A percentile compares a stretch with the other conserved stretches of the same genome.
Conservation (phyloP, 1,140 invertebrate species). For the Lordiphosa clarofinis region DNA sequence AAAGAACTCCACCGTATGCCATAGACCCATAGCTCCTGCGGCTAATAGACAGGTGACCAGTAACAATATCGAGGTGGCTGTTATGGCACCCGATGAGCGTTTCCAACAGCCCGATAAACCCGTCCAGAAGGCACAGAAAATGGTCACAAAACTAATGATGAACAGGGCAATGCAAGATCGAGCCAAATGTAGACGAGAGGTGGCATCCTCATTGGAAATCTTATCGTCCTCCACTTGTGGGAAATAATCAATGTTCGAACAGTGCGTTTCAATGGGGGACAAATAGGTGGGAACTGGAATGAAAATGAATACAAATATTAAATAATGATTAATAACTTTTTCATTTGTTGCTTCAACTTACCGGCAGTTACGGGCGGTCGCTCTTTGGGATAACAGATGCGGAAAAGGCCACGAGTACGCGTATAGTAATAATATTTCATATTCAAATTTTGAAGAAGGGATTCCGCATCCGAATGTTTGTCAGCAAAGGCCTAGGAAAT, state of each 20-base stretch:
- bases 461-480: constrained; percentile 85
- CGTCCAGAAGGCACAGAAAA: constrained; percentile 96
- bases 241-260: constrained; percentile 96
- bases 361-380: constrained; percentile 86
- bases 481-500: constrained; percentile 84
- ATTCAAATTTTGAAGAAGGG: constrained; percentile 89
- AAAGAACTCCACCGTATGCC: constrained; percentile 97
- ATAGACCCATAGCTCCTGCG: constrained; percentile 95
- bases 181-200: constrained; percentile 89
- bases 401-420: constrained; percentile 92
- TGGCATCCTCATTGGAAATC: constrained; percentile 72
- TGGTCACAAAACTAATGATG: constrained; percentile 90
- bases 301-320: constrained; percentile 20
- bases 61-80: constrained; percentile 94
- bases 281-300: constrained; percentile 92
- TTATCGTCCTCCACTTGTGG: constrained; percentile 74
- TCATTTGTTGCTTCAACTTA: constrained; percentile 79
- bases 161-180: constrained; percentile 94
- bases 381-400: constrained; percentile 94
- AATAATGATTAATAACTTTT: neutral
- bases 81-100: constrained; percentile 94
- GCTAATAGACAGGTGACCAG: constrained; percentile 91
- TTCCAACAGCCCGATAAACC: constrained; percentile 94
- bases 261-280: constrained; percentile 96
- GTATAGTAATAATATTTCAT: constrained; percentile 92